Percentiles rank a stretch among this genome's conserved stretches.
phyloP scores from a whole-genome alignment of 2,797 vertebrate species.

The Chelmon rostratus region DNA sequence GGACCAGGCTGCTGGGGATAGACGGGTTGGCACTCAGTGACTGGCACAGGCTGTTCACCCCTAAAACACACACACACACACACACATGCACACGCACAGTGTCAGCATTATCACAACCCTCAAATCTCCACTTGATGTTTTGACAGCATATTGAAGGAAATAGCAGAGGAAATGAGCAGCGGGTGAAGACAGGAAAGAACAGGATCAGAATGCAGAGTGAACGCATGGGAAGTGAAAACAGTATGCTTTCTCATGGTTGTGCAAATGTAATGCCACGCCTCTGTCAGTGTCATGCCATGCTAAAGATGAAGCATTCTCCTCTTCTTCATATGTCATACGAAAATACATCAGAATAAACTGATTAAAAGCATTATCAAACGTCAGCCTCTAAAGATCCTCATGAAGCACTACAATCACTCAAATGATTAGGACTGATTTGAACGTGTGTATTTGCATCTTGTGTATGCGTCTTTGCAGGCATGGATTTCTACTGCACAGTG shows the following conservation, averaged over 20 bases:
- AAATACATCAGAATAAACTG: background rate
- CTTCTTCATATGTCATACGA: constrained; percentile 2
- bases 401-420: background rate
- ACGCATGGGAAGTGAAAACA: constrained; percentile 24
- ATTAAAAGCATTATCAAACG: background rate
- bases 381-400: background rate
- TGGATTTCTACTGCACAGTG: background rate
- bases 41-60: constrained; percentile 98
- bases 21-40: constrained; percentile 95
- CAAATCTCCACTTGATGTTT: constrained; percentile 61
- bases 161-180: constrained; percentile 63
- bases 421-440: background rate
- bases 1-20: constrained; percentile 91
- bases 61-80: constrained; percentile 78
- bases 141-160: constrained; percentile 67
- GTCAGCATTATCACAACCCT: constrained; percentile 52
- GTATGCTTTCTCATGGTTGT: background rate
- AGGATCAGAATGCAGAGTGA: constrained; percentile 47
- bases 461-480: constrained; percentile 7
- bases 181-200: constrained; percentile 50
- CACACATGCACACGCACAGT: constrained; percentile 29
- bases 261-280: constrained; percentile 4
- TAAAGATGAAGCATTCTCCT: background rate
- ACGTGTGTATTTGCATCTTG: background rate
- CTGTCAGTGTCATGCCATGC: background rate